Conservation (phyloP, 2,113 vertebrate species). For the Corydoras maculifer region DNA sequence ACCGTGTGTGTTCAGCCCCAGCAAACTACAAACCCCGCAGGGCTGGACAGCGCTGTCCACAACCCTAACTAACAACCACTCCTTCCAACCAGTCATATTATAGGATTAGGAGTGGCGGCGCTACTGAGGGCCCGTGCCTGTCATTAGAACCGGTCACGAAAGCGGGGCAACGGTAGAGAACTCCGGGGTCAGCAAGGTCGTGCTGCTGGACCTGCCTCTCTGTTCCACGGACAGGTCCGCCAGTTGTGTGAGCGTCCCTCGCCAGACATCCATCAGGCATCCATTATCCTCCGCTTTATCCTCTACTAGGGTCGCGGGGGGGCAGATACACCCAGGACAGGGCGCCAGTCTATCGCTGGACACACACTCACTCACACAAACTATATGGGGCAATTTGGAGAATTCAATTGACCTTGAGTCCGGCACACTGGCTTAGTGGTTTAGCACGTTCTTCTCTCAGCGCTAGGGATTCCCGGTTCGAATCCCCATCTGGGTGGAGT, state of each 20-base stretch:
- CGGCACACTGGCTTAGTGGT: too few species aligned
- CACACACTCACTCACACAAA: too few species aligned
- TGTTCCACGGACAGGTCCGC: constrained; percentile 15
- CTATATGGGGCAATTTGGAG: too few species aligned
- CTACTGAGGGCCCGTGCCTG: constrained; percentile 8
- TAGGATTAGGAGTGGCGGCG: not conserved
- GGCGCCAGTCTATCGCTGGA: too few species aligned
- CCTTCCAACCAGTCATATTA: constrained; percentile 3
- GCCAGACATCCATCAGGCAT: constrained; percentile 24
- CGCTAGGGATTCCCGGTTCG: too few species aligned
- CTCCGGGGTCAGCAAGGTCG: constrained; percentile 1
- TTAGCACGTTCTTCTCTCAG: too few species aligned
- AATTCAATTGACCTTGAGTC: too few species aligned
- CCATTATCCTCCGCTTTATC: too few species aligned
- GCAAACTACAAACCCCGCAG: not conserved
- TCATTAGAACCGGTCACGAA: not conserved
- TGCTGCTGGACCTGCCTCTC: constrained; percentile 11
- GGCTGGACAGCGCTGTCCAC: not conserved
- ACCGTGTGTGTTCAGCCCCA: not conserved
- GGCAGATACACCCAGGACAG: too few species aligned
- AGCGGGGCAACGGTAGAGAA: not conserved
- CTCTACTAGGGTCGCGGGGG: too few species aligned
- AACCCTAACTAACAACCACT: not conserved
- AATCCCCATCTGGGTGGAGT: too few species aligned
- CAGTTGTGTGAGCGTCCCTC: constrained; percentile 17